Evolutionary conservation across 2,113 vertebrate genomes (phyloP).

Genomic region (Egretta garzetta): DNA sequence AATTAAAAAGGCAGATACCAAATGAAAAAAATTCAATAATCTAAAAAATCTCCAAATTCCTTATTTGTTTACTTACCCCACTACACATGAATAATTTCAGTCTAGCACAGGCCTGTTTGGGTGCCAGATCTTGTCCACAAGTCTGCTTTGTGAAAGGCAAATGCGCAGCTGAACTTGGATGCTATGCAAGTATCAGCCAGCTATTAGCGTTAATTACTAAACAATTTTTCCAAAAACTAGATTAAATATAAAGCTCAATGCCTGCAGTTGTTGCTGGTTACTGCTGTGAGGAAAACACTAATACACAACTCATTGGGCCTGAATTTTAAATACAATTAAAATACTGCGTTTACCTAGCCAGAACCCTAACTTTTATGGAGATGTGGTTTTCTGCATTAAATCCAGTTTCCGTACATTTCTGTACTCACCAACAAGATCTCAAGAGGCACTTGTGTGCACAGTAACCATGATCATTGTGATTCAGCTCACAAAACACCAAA

Average conservation of each 20-base stretch:
- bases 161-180: conserved; percentile 26
- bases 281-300: background rate
- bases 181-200: conserved; percentile 1
- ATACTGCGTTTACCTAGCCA: background rate
- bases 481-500: background rate
- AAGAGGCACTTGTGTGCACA: background rate
- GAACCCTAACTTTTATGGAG: background rate
- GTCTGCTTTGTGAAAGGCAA: conserved; percentile 53
- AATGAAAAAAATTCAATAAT: background rate
- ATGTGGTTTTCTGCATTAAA: background rate
- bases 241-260: background rate
- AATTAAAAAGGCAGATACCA: background rate
- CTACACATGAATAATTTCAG: conserved; percentile 58
- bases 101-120: conserved; percentile 66
- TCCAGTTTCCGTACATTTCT: background rate
- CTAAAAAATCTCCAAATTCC: conserved; percentile 60
- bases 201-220: background rate
- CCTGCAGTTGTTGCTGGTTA: background rate
- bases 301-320: background rate
- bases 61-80: conserved; percentile 67
- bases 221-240: background rate
- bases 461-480: rapidly evolving
- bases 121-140: conserved; percentile 61
- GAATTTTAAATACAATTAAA: background rate
- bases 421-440: background rate